Percentiles rank a stretch among this genome's conserved stretches.
Evolutionary conservation across 2,888 invertebrate genomes (phyloP).

Genomic region (Drosophila rellima): DNA sequence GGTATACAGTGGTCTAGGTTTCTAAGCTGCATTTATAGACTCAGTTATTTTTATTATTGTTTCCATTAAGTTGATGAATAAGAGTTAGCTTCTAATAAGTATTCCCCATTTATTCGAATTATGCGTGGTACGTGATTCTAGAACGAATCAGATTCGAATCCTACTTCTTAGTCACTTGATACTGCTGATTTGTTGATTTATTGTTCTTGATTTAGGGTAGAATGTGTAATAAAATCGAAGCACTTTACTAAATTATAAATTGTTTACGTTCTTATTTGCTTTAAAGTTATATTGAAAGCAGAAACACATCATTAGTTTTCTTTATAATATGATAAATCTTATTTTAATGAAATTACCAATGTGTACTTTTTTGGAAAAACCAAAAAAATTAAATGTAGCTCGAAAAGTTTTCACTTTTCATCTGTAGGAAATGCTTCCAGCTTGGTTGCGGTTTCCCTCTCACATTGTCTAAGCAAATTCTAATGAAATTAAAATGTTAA

Average conservation of each 20-base stretch:
- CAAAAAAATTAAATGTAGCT: neutral
- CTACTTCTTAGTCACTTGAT: neutral
- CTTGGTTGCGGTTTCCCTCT: slow-evolving; percentile 10
- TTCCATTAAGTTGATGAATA: slow-evolving; percentile 71
- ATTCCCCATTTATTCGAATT: slow-evolving; percentile 9
- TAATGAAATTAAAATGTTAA: slow-evolving; percentile 33
- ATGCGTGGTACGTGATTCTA: slow-evolving; percentile 7
- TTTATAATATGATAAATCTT: neutral
- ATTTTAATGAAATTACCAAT: neutral
- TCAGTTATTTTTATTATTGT: slow-evolving; percentile 10
- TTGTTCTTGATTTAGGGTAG: neutral
- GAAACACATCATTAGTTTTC: too few relatives aligned
- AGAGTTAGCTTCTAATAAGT: slow-evolving; percentile 32
- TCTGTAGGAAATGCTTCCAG: neutral
- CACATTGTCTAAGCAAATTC: slow-evolving; percentile 28
- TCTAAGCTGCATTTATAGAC: neutral
- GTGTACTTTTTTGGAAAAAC: too few relatives aligned
- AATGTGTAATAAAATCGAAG: neutral
- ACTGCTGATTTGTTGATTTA: neutral
- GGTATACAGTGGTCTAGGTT: neutral
- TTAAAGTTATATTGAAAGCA: too few relatives aligned
- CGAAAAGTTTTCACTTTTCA: slow-evolving; percentile 10
- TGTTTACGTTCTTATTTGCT: too few relatives aligned
- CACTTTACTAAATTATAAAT: too few relatives aligned
- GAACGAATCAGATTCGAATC: neutral